Evolutionary conservation across 2,888 invertebrate species (phyloP).

Genomic region (Caenorhabditis sinica): DNA sequence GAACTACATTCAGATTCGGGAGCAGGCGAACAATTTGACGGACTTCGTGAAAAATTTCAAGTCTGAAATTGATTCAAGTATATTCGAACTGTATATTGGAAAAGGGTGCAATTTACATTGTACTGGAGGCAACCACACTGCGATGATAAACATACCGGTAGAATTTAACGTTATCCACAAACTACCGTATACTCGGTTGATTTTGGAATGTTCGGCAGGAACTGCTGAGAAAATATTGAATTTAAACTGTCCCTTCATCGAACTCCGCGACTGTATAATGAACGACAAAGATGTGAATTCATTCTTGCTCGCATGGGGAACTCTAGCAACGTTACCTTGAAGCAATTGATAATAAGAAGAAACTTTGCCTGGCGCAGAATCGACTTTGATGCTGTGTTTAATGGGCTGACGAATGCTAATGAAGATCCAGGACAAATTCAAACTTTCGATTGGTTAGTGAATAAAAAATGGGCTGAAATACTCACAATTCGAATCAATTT

Average conservation of each 20-base stretch:
- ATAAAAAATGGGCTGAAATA: no score
- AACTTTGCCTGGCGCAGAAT: neutral
- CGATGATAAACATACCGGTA: neutral
- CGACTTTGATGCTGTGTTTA: neutral
- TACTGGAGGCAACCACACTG: neutral
- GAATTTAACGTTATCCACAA: neutral
- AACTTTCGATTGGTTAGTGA: neutral
- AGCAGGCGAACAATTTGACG: no score
- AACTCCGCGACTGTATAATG: neutral
- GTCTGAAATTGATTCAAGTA: no score
- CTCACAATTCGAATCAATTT: no score
- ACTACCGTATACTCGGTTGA: neutral
- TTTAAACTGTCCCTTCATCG: neutral
- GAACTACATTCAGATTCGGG: neutral
- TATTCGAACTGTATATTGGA: no score
- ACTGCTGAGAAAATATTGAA: neutral
- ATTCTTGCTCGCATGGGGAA: neutral
- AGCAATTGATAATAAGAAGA: neutral
- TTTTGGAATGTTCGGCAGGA: neutral
- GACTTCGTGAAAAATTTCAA: no score
- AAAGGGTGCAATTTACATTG: no score
- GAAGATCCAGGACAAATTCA: neutral
- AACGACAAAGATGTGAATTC: neutral
- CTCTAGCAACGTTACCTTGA: neutral
- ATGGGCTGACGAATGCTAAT: neutral